Evolutionary conservation across 1,140 invertebrate species (phyloP).

Genomic region (Brachionus manjavacas): DNA sequence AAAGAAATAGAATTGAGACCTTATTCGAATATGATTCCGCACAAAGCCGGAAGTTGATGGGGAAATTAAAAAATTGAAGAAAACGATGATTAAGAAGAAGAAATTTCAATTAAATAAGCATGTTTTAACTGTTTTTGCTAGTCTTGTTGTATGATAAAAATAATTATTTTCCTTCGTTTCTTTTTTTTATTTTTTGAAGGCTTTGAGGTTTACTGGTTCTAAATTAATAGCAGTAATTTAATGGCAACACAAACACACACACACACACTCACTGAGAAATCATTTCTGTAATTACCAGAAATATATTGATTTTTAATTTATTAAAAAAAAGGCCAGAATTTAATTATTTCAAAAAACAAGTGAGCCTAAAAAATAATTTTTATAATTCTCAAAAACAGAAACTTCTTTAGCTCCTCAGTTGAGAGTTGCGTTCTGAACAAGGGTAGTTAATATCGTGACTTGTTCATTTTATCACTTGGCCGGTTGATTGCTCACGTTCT

Average conservation of each 20-base stretch:
- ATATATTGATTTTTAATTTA: constrained; percentile 22
- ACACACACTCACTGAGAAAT: background rate
- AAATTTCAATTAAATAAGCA: constrained; percentile 9
- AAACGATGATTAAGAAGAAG: background rate
- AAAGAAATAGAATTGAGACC: background rate
- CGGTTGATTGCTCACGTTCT: background rate
- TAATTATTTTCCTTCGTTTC: constrained; percentile 9
- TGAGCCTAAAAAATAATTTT: background rate
- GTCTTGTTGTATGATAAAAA: constrained; percentile 14
- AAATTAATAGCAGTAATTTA: constrained; percentile 9
- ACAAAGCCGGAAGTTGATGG: background rate
- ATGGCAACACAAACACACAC: background rate
- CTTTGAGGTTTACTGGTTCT: background rate
- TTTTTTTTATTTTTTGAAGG: background rate
- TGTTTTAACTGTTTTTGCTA: constrained; percentile 1
- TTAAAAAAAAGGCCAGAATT: constrained; percentile 1
- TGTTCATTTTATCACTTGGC: background rate
- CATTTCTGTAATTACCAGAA: constrained; percentile 17
- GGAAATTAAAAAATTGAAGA: constrained; percentile 23
- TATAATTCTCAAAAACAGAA: background rate
- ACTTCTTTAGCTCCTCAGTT: background rate
- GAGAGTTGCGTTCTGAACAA: background rate
- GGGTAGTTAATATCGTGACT: background rate
- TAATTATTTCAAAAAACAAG: constrained; percentile 1
- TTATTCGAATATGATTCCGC: background rate